Evolutionary conservation across 2,888 invertebrate species (phyloP), one percentile per base, ranked within the genome.

Genomic region (Pseudolycoriella hygida): DNA sequence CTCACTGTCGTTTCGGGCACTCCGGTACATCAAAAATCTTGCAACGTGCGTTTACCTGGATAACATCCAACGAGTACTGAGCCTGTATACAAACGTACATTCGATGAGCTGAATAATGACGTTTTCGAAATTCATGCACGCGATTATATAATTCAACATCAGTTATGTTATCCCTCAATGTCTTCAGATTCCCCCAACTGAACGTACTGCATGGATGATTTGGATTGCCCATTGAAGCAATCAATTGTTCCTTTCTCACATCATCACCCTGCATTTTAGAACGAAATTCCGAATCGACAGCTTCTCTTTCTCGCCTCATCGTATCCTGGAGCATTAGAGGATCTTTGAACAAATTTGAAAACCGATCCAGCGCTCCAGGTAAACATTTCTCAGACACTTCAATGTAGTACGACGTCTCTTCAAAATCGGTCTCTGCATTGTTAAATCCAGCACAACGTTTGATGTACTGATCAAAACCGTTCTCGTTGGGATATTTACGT

Each of bases 221-320:
- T 3, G 66, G 60, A 31, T 74, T 73, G 43, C 85, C 81, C 47
- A 85, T 62, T 49, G 70, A 72, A 41, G 76, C 74, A 40, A 89
- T 62, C 41, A 92, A 57, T 66, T 88, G 87, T 59, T 85, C 81
- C 44, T 77, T 77, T 47, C 88, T 74, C 50, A 76, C 74, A 17
- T 71, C 69, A 57, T 90, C 89, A 3, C 77, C 79, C 2, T 81
- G 79, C 2, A 78, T 57, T 2, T 81, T 78, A 67, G 85, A 80
- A 55, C 84, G 81, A 62, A 88, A 92, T 62, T 92, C 90, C 44
- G 87, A 88, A 58, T 93, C 88, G 3, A 93, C 82, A 1, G 89
- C 80, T 61, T 88, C 80, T 37, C 88, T 69, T 63, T 93, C 93
- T 38, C 90, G 69, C 48, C 82, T 77, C 74, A 93, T 87, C 1